These are phyloP conservation scores for Apamea crenata DNA, from an alignment of 2,888 invertebrate species.

Conservation along the genomic window DNA sequence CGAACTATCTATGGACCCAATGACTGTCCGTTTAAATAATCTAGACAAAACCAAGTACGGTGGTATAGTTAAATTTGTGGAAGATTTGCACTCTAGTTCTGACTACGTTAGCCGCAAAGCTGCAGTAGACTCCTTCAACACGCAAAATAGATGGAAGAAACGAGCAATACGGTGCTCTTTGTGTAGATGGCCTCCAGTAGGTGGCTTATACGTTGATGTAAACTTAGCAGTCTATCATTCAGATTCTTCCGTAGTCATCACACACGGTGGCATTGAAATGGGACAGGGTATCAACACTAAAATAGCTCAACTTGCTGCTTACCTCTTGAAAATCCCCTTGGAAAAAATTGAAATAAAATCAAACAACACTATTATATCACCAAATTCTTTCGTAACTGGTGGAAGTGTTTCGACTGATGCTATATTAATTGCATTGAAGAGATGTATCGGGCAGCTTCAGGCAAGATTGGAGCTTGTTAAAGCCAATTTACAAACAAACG, in stretches of 20 bases:
- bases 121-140: conserved; percentile 89
- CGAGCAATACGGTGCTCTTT: conserved; percentile 91
- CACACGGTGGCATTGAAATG: conserved; percentile 90
- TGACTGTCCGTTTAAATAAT: conserved; percentile 89
- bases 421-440: conserved; percentile 69
- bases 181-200: conserved; percentile 90
- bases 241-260: conserved; percentile 93
- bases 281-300: no score
- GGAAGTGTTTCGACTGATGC: conserved; percentile 87
- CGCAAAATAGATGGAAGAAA: conserved; percentile 93
- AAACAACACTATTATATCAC: conserved; percentile 90
- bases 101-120: conserved; percentile 87
- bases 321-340: conserved; percentile 91
- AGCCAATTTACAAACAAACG: no score
- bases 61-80: conserved; percentile 83
- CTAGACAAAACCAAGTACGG: conserved; percentile 73
- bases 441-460: conserved; percentile 64
- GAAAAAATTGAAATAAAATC: conserved; percentile 92
- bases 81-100: conserved; percentile 86
- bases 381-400: conserved; percentile 92
- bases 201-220: conserved; percentile 79
- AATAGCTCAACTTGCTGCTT: conserved; percentile 90
- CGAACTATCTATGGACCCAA: conserved; percentile 88
- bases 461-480: conserved; percentile 65
- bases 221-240: conserved; percentile 72